Percentiles rank a stretch among this genome's conserved stretches.
phyloP scores from a whole-genome alignment of 2,797 vertebrate species.

The Hapalemur alaotrensis region DNA sequence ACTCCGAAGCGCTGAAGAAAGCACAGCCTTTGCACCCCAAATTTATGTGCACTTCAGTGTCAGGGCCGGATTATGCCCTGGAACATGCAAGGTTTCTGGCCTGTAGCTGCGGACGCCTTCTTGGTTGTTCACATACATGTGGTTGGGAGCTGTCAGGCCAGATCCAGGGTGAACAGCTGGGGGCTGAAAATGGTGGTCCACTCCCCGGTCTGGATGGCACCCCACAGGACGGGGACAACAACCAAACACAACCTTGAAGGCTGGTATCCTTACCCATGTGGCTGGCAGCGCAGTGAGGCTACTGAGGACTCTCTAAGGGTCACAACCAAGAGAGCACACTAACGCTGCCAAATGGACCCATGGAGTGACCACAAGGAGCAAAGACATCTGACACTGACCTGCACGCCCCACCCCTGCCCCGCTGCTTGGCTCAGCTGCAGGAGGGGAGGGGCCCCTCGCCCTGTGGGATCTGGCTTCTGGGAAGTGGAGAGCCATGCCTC shows the following conservation, averaged over 20 bases:
- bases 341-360: background rate
- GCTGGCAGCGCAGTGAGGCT: background rate
- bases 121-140: rapidly evolving
- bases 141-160: background rate
- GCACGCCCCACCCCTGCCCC: rapidly evolving
- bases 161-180: background rate
- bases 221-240: background rate
- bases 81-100: background rate
- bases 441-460: background rate
- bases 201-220: background rate
- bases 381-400: background rate
- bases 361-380: background rate
- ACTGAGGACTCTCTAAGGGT: background rate
- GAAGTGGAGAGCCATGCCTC: rapidly evolving
- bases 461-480: background rate
- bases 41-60: rapidly evolving
- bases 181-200: rapidly evolving
- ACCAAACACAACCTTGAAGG: too few species aligned
- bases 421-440: background rate
- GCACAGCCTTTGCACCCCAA: background rate
- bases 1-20: background rate
- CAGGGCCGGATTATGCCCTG: background rate
- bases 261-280: background rate
- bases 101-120: rapidly evolving
- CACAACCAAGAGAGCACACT: background rate